A percentile compares a stretch with the other conserved stretches of the same genome.
Evolutionary conservation across 2,797 vertebrate genomes (phyloP).

Genomic region (Halcyon smyrnensis): DNA sequence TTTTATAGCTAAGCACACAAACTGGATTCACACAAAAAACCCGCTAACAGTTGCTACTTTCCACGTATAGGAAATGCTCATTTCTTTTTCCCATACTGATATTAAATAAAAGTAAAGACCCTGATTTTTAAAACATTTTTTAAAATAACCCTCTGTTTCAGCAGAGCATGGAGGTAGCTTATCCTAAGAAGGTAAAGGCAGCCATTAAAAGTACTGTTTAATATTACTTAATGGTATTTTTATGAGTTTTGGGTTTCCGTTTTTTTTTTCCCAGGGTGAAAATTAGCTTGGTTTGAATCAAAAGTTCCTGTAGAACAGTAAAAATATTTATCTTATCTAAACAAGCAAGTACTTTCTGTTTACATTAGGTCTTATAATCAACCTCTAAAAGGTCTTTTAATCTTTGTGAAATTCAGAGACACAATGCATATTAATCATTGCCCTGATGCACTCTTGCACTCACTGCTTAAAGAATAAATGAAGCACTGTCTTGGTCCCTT

Average conservation of each 20-base stretch:
- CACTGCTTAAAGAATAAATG: not conserved
- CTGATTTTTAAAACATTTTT: not conserved
- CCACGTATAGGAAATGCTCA: not conserved
- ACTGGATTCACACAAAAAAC: not conserved
- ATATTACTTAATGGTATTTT: not conserved
- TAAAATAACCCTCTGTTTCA: not conserved
- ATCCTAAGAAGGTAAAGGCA: not conserved
- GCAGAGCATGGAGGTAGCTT: not conserved
- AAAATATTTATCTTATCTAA: not conserved
- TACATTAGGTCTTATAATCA: not conserved
- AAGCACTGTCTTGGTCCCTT: not conserved
- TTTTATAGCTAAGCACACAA: not conserved
- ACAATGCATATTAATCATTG: not conserved
- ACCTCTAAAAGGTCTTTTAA: not conserved
- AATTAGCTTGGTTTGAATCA: not conserved
- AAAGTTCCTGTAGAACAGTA: not conserved
- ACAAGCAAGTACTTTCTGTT: not conserved
- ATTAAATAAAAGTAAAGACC: not conserved
- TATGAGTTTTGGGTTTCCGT: not conserved
- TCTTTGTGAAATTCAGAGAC: not conserved
- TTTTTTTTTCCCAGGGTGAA: not conserved
- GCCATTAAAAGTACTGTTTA: not conserved
- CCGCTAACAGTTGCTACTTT: not conserved
- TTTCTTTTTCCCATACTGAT: not conserved
- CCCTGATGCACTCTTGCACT: not conserved